Conservation (phyloP, 2,888 invertebrate genomes). For the Troides aeacus region DNA sequence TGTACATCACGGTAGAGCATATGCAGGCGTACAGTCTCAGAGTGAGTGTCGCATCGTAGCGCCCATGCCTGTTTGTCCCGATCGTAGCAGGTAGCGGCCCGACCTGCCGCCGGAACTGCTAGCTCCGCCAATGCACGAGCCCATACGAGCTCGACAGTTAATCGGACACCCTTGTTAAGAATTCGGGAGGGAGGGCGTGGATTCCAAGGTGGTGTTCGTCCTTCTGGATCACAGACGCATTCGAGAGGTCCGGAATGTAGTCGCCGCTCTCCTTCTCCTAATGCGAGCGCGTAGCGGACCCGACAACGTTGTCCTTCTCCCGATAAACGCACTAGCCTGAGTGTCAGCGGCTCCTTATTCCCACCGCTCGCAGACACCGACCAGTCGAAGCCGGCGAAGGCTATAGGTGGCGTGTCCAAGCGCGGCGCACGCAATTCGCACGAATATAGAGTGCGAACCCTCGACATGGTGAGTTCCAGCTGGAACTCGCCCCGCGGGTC, state of each 20-base stretch:
- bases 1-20: slow-evolving; percentile 88
- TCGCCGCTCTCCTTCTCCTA: slow-evolving; percentile 84
- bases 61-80: slow-evolving; percentile 90
- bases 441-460: slow-evolving; percentile 86
- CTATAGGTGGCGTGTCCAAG: slow-evolving; percentile 80
- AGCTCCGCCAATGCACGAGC: slow-evolving; percentile 82
- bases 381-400: slow-evolving; percentile 91
- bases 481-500: slow-evolving; percentile 90
- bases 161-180: slow-evolving; percentile 82
- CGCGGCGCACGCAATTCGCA: slow-evolving; percentile 84
- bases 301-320: slow-evolving; percentile 90
- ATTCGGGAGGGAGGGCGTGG: slow-evolving; percentile 82
- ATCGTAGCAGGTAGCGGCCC: slow-evolving; percentile 85
- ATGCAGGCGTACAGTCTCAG: slow-evolving; percentile 86
- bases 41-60: slow-evolving; percentile 87
- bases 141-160: slow-evolving; percentile 86
- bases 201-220: slow-evolving; percentile 85
- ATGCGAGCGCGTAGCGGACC: slow-evolving; percentile 84
- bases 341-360: slow-evolving; percentile 75
- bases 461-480: slow-evolving; percentile 87
- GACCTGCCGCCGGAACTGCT: slow-evolving; percentile 79
- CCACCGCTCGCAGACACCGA: slow-evolving; percentile 84
- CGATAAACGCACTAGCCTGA: slow-evolving; percentile 86
- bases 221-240: slow-evolving; percentile 85
- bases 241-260: slow-evolving; percentile 85